Base-by-base conservation (phyloP, 2,797 vertebrate genomes). In the Lagodon rhomboides region DNA sequence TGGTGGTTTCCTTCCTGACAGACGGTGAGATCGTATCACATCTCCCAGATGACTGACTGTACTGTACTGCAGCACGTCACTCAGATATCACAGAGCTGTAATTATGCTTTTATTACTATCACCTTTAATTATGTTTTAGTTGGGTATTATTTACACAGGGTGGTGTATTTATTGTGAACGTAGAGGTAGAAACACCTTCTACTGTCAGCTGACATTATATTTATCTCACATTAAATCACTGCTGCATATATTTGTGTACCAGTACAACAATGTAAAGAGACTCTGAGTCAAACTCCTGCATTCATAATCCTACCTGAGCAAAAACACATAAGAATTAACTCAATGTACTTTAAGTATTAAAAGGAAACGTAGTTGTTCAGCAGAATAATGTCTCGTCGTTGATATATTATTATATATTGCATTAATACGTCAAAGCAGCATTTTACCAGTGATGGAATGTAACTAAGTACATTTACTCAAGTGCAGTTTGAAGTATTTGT, bases 1-100 rank as follows among this genome's bases (percentile, higher is more conserved):
- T 72, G 79, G 46, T 68, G 76, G 58, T 86, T 90, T 85, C 77
- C 54, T 73, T 75, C 59, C 69, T 82, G 89, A 82, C 83, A 79
- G 78, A 81, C 79, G 41, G 63, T 44, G 13, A 86, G 85, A 91
- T 90, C 70, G 12, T 82, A 86, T 87, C 84, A 73, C 56, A 13
- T 65, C 82, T 88, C 77, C 79, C 76, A 47, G 12, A 54, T 11
- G 77, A 73, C 55, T 69, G 44, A 64, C 83, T 79, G 61, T 73
- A 74, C 70, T 59, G 47, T 20, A 67, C 71, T 25, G 22, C n/a
- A 49, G 47, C 38, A 3, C 41, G 1, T 12, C 44, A 47, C n/a
- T 41, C 10, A 7, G 49, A 22, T 16, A 49, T 76, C 51, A 6
- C 16, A 53, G 6, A 65, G 30, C 68, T 77, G 69, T 43, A 68